Base-by-base conservation (phyloP, 2,797 vertebrate genomes). In the Acanthopagrus latus region DNA sequence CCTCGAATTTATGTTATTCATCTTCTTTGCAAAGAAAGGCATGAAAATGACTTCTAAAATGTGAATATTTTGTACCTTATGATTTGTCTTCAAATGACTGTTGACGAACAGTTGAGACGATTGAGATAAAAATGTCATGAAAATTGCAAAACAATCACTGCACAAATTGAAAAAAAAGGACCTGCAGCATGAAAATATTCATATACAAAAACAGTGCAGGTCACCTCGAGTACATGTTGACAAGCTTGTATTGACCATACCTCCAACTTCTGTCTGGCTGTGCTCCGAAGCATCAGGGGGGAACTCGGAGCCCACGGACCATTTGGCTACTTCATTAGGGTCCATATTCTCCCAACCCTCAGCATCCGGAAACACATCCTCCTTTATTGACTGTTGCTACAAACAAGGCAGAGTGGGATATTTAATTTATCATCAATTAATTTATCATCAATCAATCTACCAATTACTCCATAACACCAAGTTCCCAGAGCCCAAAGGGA, bases 291-390 rank as follows among this genome's bases (percentile, higher is more conserved):
- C 25, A 55, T 68, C 66, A 46, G 77, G 10, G 13, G 59, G 71
- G n/a, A 85, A 94, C n/a, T 96, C 93, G 0, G 95, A 93, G 3
- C 81, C 93, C 17, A 93, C 21, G 0, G 90, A 76, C 94, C 94
- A 96, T 79, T 91, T 93, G 13, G 88, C 86, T 25, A 91, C 91
- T 80, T 95, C 94, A 17, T 94, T 92, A 0, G 86, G 64, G 25
- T 94, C 94, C 75, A 92, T 75, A n/a, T 90, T 91, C 13, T 94
- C 93, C 94, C 94, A 96, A 48, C 90, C 92, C 57, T 94, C 92
- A 0, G 71, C 86, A 63, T 94, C 92, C 0, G 93, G 93, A 60
- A 95, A 95, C 63, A 92, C 93, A 0, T 93, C 92, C 51, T 93
- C 91, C 47, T 91, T 87, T 16, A 89, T 0, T 1, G 92, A 86